Percentiles rank a stretch among this genome's conserved stretches.
phyloP scores from a whole-genome alignment of 2,888 invertebrate species.

The Thymelicus sylvestris region DNA sequence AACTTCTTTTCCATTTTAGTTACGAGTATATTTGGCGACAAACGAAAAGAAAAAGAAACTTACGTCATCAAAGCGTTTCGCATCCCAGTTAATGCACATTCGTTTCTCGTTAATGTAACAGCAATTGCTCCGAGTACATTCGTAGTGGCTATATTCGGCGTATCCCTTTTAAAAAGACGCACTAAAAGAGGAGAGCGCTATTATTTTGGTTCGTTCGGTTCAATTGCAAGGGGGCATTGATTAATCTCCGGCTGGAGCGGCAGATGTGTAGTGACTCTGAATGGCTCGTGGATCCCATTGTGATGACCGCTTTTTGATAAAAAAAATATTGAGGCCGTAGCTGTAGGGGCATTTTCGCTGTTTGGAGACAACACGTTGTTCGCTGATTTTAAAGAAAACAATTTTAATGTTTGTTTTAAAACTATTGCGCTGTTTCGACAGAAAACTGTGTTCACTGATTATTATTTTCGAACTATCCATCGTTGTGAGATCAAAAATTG shows the following conservation, averaged over 20 bases:
- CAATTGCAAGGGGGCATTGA: constrained; percentile 70
- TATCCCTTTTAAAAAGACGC: constrained; percentile 7
- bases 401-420: no score
- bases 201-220: constrained; percentile 58
- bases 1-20: no score
- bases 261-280: constrained; percentile 74
- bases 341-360: background rate
- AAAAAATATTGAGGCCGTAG: constrained; percentile 39
- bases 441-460: no score
- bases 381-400: no score
- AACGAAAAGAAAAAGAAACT: no score
- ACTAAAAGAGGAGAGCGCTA: constrained; percentile 42
- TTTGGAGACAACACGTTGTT: background rate
- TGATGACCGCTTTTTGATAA: constrained; percentile 46
- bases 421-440: background rate
- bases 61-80: no score
- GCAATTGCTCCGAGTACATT: no score
- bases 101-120: no score
- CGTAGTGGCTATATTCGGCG: background rate
- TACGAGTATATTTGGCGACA: no score
- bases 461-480: background rate
- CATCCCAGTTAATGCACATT: no score
- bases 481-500: no score
- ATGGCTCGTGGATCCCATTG: constrained; percentile 74
- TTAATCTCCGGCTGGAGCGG: constrained; percentile 74